phyloP scores from a whole-genome alignment of 2,888 invertebrate genomes.

The Aphodius sticticus region DNA sequence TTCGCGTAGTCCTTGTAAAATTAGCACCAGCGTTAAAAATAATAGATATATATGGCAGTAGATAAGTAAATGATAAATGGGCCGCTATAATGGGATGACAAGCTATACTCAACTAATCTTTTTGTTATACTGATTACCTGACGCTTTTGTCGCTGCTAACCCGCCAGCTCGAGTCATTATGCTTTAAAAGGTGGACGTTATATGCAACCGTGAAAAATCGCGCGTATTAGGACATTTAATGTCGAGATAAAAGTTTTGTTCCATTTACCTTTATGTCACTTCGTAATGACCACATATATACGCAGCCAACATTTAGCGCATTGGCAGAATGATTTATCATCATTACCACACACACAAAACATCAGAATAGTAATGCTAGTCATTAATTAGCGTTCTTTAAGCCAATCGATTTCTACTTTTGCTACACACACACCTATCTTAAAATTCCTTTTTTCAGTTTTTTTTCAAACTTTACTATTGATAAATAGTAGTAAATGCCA shows the following conservation, averaged over 20 bases:
- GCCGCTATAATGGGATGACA: not conserved
- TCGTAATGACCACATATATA: not conserved
- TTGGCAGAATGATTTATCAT: not conserved
- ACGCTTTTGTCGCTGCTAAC: too few relatives aligned
- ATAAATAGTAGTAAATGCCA: too few relatives aligned
- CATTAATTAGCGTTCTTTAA: too few relatives aligned
- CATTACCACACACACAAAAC: not conserved
- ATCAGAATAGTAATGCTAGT: not conserved
- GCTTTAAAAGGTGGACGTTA: not conserved
- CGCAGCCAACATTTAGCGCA: not conserved
- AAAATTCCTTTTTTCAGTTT: too few relatives aligned
- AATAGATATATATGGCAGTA: constrained; percentile 4
- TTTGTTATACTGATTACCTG: not conserved
- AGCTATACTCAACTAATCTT: constrained; percentile 4
- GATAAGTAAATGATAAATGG: constrained; percentile 4
- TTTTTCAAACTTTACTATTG: too few relatives aligned
- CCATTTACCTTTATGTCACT: not conserved
- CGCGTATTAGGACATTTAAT: constrained; percentile 4
- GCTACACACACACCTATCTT: too few relatives aligned
- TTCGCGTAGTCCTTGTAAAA: not conserved
- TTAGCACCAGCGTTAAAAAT: not conserved
- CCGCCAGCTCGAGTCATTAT: not conserved
- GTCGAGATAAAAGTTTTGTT: not conserved
- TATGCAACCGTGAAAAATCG: not conserved
- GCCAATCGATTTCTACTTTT: too few relatives aligned